A percentile compares a stretch with the other conserved stretches of the same genome.
phyloP scores from a whole-genome alignment of 2,113 vertebrate genomes.

The Terrapene triunguis region DNA sequence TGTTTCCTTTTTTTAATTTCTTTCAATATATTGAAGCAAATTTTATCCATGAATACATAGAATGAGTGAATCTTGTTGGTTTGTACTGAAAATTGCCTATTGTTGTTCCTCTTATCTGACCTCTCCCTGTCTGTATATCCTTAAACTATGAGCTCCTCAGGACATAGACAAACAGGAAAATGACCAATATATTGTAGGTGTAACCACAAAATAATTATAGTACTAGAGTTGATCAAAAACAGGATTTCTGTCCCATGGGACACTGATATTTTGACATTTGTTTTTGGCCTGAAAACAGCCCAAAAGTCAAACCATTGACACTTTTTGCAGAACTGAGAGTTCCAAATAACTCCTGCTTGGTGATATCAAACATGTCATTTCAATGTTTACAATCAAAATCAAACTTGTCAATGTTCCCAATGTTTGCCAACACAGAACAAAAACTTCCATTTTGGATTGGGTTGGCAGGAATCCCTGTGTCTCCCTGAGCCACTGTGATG shows the following conservation, averaged over 20 bases:
- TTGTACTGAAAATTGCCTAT: neutral
- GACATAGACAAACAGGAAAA: neutral
- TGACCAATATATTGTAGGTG: neutral
- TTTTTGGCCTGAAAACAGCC: neutral
- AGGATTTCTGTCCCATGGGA: neutral
- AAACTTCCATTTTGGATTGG: neutral
- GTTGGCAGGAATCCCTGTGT: neutral
- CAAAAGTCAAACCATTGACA: neutral
- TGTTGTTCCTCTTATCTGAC: neutral
- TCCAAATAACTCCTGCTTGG: neutral
- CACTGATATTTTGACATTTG: neutral
- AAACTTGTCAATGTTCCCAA: neutral
- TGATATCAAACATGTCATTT: neutral
- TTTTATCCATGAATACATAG: neutral
- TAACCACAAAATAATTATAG: neutral
- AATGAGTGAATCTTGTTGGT: neutral
- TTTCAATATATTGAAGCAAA: neutral
- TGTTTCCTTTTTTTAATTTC: neutral
- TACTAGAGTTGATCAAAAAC: neutral
- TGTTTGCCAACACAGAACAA: neutral
- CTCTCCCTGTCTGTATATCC: neutral
- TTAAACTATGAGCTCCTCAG: neutral
- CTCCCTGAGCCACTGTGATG: rapidly evolving
- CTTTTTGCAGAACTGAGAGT: neutral
- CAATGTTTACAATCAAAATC: neutral